phyloP scores from a whole-genome alignment of 2,888 invertebrate species.

The Tetragonisca angustula region DNA sequence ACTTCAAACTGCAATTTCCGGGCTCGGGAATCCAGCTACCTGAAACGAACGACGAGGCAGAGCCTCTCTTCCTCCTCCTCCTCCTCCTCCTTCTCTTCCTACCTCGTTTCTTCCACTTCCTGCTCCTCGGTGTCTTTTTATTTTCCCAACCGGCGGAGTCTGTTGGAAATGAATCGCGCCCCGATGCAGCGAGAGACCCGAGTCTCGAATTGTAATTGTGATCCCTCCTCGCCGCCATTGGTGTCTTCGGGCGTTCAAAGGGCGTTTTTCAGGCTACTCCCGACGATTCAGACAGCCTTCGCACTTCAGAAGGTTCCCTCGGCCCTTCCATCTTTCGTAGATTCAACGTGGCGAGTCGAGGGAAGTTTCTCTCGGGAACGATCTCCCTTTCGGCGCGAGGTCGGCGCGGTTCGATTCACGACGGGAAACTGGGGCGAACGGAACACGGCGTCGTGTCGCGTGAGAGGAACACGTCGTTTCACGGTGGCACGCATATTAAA shows the following conservation, averaged over 20 bases:
- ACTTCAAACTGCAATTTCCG: constrained; percentile 66
- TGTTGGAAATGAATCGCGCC: constrained; percentile 54
- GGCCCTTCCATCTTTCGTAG: neutral
- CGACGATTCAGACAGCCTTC: neutral
- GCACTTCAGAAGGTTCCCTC: no score
- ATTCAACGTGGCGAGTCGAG: neutral
- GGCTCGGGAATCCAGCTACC: constrained; percentile 34
- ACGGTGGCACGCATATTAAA: constrained; percentile 59
- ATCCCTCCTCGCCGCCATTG: constrained; percentile 34
- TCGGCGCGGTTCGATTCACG: constrained; percentile 25
- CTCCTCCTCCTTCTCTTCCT: neutral
- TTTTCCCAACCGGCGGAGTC: neutral
- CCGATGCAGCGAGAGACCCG: constrained; percentile 53
- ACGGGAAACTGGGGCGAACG: constrained; percentile 32
- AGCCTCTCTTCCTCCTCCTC: neutral
- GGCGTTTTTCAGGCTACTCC: neutral
- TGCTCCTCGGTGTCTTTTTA: neutral
- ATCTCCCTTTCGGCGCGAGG: neutral
- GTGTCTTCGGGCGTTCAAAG: constrained; percentile 22
- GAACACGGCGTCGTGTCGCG: neutral
- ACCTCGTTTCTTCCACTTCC: neutral
- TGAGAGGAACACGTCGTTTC: constrained; percentile 29
- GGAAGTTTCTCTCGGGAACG: neutral
- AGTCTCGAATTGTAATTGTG: constrained; percentile 58
- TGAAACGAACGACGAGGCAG: constrained; percentile 1